A percentile compares a stretch with the other conserved stretches of the same genome.
These are phyloP conservation scores for Acrocephalus scirpaceus DNA, from an alignment of 2,797 vertebrate species.

Conservation along the genomic window DNA sequence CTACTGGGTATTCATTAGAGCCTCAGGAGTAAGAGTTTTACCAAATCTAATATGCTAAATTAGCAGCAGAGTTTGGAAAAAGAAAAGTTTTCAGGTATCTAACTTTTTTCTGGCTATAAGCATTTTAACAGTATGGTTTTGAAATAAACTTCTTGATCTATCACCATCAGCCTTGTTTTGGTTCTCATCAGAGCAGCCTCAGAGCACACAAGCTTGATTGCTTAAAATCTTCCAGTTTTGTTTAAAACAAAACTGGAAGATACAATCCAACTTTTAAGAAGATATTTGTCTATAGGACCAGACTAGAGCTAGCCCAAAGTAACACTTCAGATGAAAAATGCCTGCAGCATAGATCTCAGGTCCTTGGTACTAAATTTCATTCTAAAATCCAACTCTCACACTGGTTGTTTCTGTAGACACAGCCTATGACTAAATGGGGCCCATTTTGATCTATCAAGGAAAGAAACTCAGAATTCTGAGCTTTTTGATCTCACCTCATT, in stretches of 20 bases:
- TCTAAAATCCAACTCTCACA: not conserved
- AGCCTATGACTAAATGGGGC: not conserved
- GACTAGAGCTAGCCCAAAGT: not conserved
- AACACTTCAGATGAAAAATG: not conserved
- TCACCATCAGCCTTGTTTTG: not conserved
- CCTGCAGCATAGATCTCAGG: not conserved
- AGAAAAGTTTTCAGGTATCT: not conserved
- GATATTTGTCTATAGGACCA: not conserved
- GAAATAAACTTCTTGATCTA: not conserved
- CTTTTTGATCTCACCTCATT: not conserved
- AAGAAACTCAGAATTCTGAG: not conserved
- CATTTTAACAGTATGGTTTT: not conserved
- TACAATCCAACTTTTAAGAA: not conserved
- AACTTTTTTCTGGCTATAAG: not conserved
- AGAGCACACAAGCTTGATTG: not conserved
- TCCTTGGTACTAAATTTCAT: not conserved
- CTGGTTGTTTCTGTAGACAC: not conserved
- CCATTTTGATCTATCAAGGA: not conserved
- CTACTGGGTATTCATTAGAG: not conserved
- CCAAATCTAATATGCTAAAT: not conserved
- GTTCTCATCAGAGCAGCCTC: not conserved
- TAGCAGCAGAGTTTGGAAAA: not conserved
- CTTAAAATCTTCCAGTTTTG: not conserved
- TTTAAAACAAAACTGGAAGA: not conserved
- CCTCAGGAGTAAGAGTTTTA: not conserved